Evolutionary conservation across 2,797 vertebrate species (phyloP).

Genomic region (Leucoraja ocellata): DNA sequence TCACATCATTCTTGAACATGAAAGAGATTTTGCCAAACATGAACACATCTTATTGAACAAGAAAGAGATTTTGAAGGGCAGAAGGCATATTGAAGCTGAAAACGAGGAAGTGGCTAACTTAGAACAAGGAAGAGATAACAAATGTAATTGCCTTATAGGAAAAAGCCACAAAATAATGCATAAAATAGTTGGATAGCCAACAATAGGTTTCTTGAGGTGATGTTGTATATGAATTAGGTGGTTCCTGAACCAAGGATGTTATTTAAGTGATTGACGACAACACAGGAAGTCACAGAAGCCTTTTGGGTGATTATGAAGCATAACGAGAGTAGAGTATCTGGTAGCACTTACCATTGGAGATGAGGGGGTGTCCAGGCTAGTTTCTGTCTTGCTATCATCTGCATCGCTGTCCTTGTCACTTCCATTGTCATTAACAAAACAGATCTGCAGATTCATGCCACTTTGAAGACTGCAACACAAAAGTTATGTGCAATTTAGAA

Average conservation of each 20-base stretch:
- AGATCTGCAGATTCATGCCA: conserved; percentile 97
- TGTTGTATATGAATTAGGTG: not conserved
- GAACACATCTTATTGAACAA: not conserved
- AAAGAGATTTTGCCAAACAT: not conserved
- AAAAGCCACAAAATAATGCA: not conserved
- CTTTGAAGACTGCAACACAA: conserved; percentile 73
- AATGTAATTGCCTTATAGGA: not conserved
- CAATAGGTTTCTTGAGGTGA: not conserved
- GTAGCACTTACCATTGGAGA: conserved; percentile 77
- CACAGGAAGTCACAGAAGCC: not conserved
- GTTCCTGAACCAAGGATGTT: not conserved
- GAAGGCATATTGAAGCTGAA: not conserved
- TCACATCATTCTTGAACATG: not conserved
- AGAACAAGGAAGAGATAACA: not conserved
- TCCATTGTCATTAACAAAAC: conserved; percentile 94
- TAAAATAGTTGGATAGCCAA: not conserved
- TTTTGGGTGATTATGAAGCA: not conserved
- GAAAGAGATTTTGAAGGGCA: not conserved
- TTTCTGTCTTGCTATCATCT: conserved; percentile 96
- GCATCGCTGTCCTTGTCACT: conserved; percentile 97
- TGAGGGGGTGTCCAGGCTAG: conserved; percentile 89
- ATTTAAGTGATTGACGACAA: not conserved
- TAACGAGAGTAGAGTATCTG: not conserved
- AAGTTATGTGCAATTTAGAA: not conserved
- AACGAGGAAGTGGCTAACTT: not conserved